Evolutionary conservation across 2,888 invertebrate species (phyloP).

Genomic region (Chironomus tentans): DNA sequence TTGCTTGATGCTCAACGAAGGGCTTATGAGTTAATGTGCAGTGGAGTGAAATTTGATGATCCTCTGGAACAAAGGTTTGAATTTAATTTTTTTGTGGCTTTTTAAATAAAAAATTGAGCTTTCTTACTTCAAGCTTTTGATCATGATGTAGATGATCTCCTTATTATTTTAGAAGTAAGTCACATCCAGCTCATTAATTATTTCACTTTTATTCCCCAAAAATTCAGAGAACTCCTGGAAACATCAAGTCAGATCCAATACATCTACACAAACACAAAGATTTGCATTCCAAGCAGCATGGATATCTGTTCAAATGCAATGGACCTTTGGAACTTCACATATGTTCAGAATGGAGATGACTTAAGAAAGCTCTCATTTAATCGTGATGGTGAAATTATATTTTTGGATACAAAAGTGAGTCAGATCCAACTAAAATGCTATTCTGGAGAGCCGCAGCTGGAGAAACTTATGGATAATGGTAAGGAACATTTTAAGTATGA

Average conservation of each 20-base stretch:
- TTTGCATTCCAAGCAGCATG: slow-evolving; percentile 45
- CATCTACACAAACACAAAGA: slow-evolving; percentile 49
- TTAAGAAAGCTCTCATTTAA: slow-evolving; percentile 29
- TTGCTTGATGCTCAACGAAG: neutral
- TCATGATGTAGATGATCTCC: neutral
- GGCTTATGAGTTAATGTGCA: slow-evolving; percentile 46
- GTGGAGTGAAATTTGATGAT: slow-evolving; percentile 51
- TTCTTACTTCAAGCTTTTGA: neutral
- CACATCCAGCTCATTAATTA: no score
- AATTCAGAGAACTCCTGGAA: slow-evolving; percentile 30
- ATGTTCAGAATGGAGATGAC: slow-evolving; percentile 30
- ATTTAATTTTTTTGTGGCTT: slow-evolving; percentile 16
- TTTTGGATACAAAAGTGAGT: neutral
- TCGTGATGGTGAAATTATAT: neutral
- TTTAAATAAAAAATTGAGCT: neutral
- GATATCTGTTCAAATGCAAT: slow-evolving; percentile 36
- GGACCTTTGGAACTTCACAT: slow-evolving; percentile 32
- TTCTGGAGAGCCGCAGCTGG: slow-evolving; percentile 54
- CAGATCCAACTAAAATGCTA: slow-evolving; percentile 44
- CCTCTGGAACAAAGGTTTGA: slow-evolving; percentile 47
- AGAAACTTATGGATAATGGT: slow-evolving; percentile 48
- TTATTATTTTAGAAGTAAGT: no score
- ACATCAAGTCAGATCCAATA: slow-evolving; percentile 46
- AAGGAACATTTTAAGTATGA: neutral
- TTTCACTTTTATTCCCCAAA: neutral